Percentiles rank a stretch among this genome's conserved stretches.
These are phyloP conservation scores for Neodiprion virginianus DNA, from an alignment of 1,140 invertebrate species.

Conservation along the genomic window DNA sequence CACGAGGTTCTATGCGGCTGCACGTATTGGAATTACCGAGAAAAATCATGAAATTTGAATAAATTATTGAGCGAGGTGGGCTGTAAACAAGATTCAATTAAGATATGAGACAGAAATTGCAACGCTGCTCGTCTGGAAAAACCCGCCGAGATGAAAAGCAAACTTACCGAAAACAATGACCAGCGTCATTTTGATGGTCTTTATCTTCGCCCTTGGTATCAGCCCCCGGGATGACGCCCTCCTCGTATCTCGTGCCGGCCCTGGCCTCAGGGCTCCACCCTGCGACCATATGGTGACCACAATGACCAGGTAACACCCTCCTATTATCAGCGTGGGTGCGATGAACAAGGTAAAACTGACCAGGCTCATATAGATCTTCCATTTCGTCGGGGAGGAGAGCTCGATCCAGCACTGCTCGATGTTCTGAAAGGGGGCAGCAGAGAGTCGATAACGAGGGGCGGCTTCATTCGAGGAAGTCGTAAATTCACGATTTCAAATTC, in stretches of 20 bases:
- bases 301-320: slow-evolving; percentile 90
- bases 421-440: slow-evolving; percentile 58
- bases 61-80: no score
- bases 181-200: slow-evolving; percentile 97
- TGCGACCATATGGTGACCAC: slow-evolving; percentile 91
- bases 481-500: no score
- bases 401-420: slow-evolving; percentile 92
- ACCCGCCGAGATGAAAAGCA: neutral
- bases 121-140: neutral
- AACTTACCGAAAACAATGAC: slow-evolving; percentile 90
- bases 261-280: slow-evolving; percentile 61
- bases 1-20: no score
- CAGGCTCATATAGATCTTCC: slow-evolving; percentile 90
- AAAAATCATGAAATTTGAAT: no score
- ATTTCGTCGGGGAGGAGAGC: slow-evolving; percentile 73
- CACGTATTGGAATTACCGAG: no score
- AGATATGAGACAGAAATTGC: no score
- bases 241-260: slow-evolving; percentile 62
- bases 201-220: slow-evolving; percentile 93
- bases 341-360: slow-evolving; percentile 86
- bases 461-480: no score
- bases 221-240: slow-evolving; percentile 83
- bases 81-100: no score
- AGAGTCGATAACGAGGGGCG: neutral
- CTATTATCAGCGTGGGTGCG: slow-evolving; percentile 88